A percentile compares a stretch with the other conserved stretches of the same genome.
Conservation (phyloP, 92 coral and sea anemone species). For the Chrysogorgia sp. region DNA sequence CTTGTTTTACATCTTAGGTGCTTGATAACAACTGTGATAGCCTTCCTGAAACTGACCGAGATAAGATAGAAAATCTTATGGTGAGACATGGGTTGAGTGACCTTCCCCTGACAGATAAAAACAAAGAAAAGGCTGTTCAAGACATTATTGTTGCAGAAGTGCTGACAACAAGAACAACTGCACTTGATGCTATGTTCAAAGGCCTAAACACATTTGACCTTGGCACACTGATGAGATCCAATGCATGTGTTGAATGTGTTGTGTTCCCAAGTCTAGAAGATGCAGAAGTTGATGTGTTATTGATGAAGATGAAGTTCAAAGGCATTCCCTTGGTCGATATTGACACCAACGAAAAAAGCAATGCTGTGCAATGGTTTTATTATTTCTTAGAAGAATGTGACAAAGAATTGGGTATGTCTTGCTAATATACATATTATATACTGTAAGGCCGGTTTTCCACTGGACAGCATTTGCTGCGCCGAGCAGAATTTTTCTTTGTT, state of each 20-base stretch:
- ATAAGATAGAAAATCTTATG: constrained; percentile 55
- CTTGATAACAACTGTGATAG: not conserved
- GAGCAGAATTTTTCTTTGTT: no score
- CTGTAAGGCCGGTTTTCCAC: no score
- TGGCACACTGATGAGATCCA: constrained; percentile 25
- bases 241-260: constrained; percentile 34
- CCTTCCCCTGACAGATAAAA: constrained; percentile 52
- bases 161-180: constrained; percentile 56
- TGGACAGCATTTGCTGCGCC: no score
- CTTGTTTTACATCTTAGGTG: not conserved
- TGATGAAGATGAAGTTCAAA: constrained; percentile 21
- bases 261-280: constrained; percentile 44
- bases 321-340: not conserved
- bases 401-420: no score
- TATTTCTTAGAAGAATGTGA: no score
- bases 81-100: constrained; percentile 63
- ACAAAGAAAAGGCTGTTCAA: constrained; percentile 64
- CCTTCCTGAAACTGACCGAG: constrained; percentile 29
- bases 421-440: no score
- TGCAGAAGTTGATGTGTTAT: constrained; percentile 32
- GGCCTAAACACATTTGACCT: constrained; percentile 40
- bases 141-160: constrained; percentile 62
- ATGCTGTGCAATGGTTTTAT: not conserved
- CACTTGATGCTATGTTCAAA: constrained; percentile 50
- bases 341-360: constrained; percentile 13